These are phyloP conservation scores for Neotoxoptera formosana DNA, from an alignment of 1,140 invertebrate species.

Conservation along the genomic window DNA sequence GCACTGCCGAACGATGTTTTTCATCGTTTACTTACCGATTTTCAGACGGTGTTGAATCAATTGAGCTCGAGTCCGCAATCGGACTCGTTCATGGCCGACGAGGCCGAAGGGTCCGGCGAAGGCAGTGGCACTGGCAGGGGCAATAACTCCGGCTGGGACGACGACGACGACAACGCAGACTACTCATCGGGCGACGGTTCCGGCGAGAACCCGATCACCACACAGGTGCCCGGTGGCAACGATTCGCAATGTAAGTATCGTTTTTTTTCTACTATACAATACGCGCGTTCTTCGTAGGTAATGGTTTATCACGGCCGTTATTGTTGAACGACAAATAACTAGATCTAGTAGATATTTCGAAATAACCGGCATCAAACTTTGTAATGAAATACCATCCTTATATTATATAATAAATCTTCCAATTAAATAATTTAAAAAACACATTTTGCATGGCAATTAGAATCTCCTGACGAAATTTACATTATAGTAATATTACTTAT, in stretches of 20 bases:
- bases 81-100: constrained; percentile 63
- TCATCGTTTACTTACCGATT: neutral
- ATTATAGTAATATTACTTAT: no score
- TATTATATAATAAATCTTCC: no score
- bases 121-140: constrained; percentile 61
- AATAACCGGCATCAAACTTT: no score
- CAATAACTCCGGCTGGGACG: constrained; percentile 49
- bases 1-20: neutral
- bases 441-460: no score
- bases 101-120: constrained; percentile 63
- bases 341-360: no score
- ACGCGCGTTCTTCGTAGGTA: neutral
- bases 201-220: constrained; percentile 60
- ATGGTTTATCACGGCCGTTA: neutral
- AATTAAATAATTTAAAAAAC: no score
- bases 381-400: no score
- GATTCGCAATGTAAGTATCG: neutral
- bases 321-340: neutral
- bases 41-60: constrained; percentile 63
- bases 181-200: constrained; percentile 65
- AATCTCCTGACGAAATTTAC: no score
- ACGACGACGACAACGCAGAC: constrained; percentile 61
- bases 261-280: neutral
- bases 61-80: constrained; percentile 64
- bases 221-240: neutral